Base-by-base conservation (phyloP, 2,797 vertebrate genomes). In the Acanthopagrus latus region DNA sequence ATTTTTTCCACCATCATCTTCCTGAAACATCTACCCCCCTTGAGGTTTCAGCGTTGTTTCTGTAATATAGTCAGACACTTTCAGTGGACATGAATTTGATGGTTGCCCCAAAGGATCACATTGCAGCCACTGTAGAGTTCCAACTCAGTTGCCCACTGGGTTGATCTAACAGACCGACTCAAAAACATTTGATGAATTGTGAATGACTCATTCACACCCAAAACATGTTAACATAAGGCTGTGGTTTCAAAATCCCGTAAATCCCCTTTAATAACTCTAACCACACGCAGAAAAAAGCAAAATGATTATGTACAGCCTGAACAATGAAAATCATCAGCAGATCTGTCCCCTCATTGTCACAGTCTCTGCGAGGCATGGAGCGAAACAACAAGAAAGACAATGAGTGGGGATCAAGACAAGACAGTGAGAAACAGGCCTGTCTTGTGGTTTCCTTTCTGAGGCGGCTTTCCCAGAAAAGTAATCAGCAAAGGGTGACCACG, bases 391-490 rank as follows among this genome's bases (percentile, higher is more conserved):
- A 60, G 25, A 76, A 38, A 58, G 47, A 78, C 33, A 69, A 77
- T 2, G 25, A 56, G 64, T 41, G 67, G 64, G 27, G 56, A 69
- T 76, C 44, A 44, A 75, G 77, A 71, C 59, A 51, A 66, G 60
- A 75, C 75, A 83, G 71, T 62, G 71, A 88, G 83, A 84, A 78
- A 83, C n/a, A 12, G 82, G 65, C 60, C 76, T 69, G 59, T 68
- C 67, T 47, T 90, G 86, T 2, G 78, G 80, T 93, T 88, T 90
- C 74, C 76, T 74, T 63, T 83, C 58, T 17, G 41, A 87, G 71
- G 74, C 41, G 50, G 58, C 83, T 72, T 91, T 91, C 85, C 91
- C 91, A 94, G 92, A 93, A 93, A 86, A 89, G 87, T 93, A 95
- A 93, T 94, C 91, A 94, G 88, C 90, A 41, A 16, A 71, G 81